Evolutionary conservation across 1,140 invertebrate species (phyloP).

Genomic region (Diachasmimorpha longicaudata): DNA sequence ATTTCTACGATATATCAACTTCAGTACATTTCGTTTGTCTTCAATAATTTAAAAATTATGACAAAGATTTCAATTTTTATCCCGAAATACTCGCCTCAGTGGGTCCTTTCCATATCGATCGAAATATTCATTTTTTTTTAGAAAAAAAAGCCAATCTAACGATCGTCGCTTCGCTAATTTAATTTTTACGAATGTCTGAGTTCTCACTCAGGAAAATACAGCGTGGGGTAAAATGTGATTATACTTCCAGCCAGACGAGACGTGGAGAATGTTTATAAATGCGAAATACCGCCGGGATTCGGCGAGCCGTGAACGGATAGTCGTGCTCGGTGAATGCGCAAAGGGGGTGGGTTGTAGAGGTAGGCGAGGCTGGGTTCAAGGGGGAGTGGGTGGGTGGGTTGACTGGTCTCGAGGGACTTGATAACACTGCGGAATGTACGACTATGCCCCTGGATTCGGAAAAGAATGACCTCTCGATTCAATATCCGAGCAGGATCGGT

Average conservation of each 20-base stretch:
- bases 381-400: neutral
- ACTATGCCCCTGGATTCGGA: neutral
- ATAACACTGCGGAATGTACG: conserved; percentile 21
- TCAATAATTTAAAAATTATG: no score
- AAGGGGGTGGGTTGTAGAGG: neutral
- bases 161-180: neutral
- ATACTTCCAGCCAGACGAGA: neutral
- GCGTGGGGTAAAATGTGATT: conserved; percentile 8
- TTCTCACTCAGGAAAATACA: neutral
- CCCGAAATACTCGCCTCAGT: no score
- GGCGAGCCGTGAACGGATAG: conserved; percentile 13
- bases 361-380: neutral
- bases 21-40: no score
- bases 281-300: conserved; percentile 17
- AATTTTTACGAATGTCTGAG: conserved; percentile 14
- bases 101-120: no score
- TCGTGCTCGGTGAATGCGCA: conserved; percentile 1
- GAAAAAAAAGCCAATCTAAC: neutral
- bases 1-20: no score
- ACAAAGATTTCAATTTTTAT: no score
- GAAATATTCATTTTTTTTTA: no score
- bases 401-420: conserved; percentile 16
- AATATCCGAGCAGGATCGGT: neutral
- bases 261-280: conserved; percentile 23
- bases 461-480: conserved; percentile 8